Evolutionary conservation across 2,797 vertebrate genomes (phyloP).

Genomic region (Lagorchestes hirsutus): DNA sequence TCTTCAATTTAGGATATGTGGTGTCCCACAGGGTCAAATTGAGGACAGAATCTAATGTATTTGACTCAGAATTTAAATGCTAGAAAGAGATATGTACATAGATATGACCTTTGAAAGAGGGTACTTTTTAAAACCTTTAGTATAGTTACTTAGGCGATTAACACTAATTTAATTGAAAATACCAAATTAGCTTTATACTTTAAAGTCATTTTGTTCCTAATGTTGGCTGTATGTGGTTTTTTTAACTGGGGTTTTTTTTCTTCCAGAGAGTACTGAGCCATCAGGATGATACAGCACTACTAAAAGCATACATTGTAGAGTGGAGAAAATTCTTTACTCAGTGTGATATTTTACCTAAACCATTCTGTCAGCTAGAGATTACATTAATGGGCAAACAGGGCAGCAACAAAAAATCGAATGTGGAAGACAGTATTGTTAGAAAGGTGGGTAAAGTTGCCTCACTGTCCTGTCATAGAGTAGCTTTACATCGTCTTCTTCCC

Average conservation of each 20-base stretch:
- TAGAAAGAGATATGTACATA: neutral
- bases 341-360: slow-evolving; percentile 97
- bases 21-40: neutral
- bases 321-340: slow-evolving; percentile 99
- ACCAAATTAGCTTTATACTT: slow-evolving; percentile 23
- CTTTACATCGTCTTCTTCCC: slow-evolving; percentile 32
- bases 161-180: slow-evolving; percentile 11
- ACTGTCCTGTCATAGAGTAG: slow-evolving; percentile 7
- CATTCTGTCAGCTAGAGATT: slow-evolving; percentile 97
- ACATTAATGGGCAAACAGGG: slow-evolving; percentile 94
- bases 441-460: slow-evolving; percentile 88
- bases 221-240: slow-evolving; percentile 35
- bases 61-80: slow-evolving; percentile 16
- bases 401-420: slow-evolving; percentile 97
- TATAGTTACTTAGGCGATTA: neutral
- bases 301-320: slow-evolving; percentile 97
- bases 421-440: slow-evolving; percentile 97
- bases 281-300: slow-evolving; percentile 96
- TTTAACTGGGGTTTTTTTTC: slow-evolving; percentile 63
- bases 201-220: slow-evolving; percentile 45
- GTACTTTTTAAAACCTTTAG: neutral
- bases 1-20: neutral
- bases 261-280: slow-evolving; percentile 95
- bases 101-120: neutral
- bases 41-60: neutral